A percentile compares a stretch with the other conserved stretches of the same genome.
Evolutionary conservation across 2,888 invertebrate species (phyloP).

Genomic region (Flabesymbios commensalis): DNA sequence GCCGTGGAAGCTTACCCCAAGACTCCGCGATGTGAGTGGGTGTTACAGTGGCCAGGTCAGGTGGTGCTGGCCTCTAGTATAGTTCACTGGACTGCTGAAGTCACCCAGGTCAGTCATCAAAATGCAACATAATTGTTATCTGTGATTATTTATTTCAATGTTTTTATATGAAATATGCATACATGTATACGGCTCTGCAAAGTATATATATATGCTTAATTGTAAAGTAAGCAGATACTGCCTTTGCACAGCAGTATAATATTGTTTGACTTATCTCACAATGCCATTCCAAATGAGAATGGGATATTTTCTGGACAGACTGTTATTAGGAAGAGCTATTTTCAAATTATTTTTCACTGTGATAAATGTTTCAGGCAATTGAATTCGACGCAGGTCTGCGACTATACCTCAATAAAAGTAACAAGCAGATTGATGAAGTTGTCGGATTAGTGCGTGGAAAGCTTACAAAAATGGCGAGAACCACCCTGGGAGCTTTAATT

Average conservation of each 20-base stretch:
- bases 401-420: slow-evolving; percentile 52
- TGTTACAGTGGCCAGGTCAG: slow-evolving; percentile 60
- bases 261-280: no score
- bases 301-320: no score
- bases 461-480: slow-evolving; percentile 58
- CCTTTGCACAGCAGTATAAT: no score
- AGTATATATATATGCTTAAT: no score
- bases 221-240: no score
- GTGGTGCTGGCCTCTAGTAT: slow-evolving; percentile 59
- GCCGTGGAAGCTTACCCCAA: slow-evolving; percentile 51
- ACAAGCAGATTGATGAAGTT: slow-evolving; percentile 57
- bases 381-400: slow-evolving; percentile 29
- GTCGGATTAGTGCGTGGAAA: slow-evolving; percentile 58
- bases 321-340: no score
- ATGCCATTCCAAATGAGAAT: no score
- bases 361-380: slow-evolving; percentile 19
- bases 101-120: slow-evolving; percentile 45
- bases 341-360: no score
- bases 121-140: background rate
- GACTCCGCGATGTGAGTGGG: slow-evolving; percentile 55
- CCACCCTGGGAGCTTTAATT: slow-evolving; percentile 59
- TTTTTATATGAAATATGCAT: background rate
- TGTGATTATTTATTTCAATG: background rate
- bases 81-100: slow-evolving; percentile 60
- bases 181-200: no score